Conservation (phyloP, 2,113 vertebrate genomes). For the Aptenodytes patagonicus region DNA sequence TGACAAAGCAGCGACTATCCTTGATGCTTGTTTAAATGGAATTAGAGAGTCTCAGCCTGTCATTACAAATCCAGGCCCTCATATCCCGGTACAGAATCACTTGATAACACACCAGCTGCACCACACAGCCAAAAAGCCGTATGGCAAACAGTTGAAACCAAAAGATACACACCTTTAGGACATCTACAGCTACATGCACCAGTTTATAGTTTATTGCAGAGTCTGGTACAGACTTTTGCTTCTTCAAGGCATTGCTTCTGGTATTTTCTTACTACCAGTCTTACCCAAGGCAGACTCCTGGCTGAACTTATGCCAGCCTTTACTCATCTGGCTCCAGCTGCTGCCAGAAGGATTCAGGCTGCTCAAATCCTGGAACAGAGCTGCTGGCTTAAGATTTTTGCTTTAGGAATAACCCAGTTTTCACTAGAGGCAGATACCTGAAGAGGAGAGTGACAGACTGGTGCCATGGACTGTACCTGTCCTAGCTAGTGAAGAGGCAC, state of each 20-base stretch:
- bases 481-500: not conserved
- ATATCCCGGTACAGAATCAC: not conserved
- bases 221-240: not conserved
- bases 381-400: not conserved
- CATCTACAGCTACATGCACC: not conserved
- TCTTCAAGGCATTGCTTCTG: not conserved
- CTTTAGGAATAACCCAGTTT: not conserved
- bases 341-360: not conserved
- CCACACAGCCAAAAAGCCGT: not conserved
- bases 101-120: no score
- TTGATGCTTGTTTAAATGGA: fast-evolving
- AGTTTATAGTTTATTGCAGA: not conserved
- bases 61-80: not conserved
- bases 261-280: not conserved
- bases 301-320: not conserved
- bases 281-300: not conserved
- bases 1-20: not conserved
- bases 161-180: not conserved
- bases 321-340: not conserved
- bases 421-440: not conserved
- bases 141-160: not conserved
- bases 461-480: not conserved
- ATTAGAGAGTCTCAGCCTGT: not conserved
- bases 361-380: not conserved
- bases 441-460: not conserved